phyloP scores from a whole-genome alignment of 1,140 invertebrate genomes.

The Lepidostoma basale region DNA sequence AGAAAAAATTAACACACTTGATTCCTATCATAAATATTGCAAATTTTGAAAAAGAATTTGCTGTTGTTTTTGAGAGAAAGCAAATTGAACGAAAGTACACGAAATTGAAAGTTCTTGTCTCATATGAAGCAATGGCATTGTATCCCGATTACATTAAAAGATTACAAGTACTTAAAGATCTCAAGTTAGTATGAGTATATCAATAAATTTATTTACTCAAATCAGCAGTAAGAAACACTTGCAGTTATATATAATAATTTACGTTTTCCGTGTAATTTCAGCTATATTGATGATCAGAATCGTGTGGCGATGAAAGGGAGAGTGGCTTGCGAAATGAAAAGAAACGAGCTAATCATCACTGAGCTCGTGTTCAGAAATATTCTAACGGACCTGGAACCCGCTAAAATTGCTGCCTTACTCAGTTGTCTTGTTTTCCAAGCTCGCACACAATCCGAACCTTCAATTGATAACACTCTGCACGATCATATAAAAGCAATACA shows the following conservation, averaged over 20 bases:
- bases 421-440: slow-evolving; percentile 93
- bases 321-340: slow-evolving; percentile 96
- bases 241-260: background rate
- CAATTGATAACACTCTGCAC: slow-evolving; percentile 62
- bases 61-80: slow-evolving; percentile 72
- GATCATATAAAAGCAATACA: slow-evolving; percentile 56
- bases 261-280: slow-evolving; percentile 19
- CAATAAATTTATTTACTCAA: slow-evolving; percentile 50
- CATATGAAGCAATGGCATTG: slow-evolving; percentile 81
- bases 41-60: slow-evolving; percentile 74
- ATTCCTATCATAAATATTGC: slow-evolving; percentile 56
- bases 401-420: slow-evolving; percentile 91
- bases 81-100: slow-evolving; percentile 74
- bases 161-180: slow-evolving; percentile 77
- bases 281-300: slow-evolving; percentile 46
- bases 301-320: slow-evolving; percentile 84
- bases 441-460: slow-evolving; percentile 66
- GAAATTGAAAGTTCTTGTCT: slow-evolving; percentile 76
- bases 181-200: slow-evolving; percentile 64
- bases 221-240: slow-evolving; percentile 63
- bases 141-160: slow-evolving; percentile 90
- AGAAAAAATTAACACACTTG: slow-evolving; percentile 50
- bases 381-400: slow-evolving; percentile 81
- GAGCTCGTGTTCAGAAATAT: slow-evolving; percentile 95
- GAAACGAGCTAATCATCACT: slow-evolving; percentile 91